phyloP scores from a whole-genome alignment of 2,888 invertebrate species.

The Dioctria rufipes region DNA sequence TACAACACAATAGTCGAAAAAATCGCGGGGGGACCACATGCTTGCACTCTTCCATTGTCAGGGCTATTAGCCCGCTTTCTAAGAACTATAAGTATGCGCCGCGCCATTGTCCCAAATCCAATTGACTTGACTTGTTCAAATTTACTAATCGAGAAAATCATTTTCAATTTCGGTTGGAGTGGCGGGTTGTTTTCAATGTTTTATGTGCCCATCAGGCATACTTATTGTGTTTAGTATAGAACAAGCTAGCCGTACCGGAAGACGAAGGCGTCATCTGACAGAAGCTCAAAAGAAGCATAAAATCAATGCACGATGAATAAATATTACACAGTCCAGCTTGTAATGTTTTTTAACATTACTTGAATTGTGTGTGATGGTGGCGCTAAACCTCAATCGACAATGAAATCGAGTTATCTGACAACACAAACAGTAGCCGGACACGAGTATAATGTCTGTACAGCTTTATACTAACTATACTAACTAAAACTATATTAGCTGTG shows the following conservation, averaged over 20 bases:
- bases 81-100: background rate
- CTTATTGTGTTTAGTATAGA: background rate
- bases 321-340: background rate
- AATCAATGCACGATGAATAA: conserved; percentile 8
- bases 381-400: conserved; percentile 40
- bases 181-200: conserved; percentile 6
- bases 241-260: conserved; percentile 42
- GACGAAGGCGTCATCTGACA: conserved; percentile 47
- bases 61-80: conserved; percentile 47
- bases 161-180: conserved; percentile 10
- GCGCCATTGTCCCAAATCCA: conserved; percentile 18
- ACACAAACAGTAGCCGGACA: background rate
- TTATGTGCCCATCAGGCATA: too few species aligned
- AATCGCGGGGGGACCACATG: conserved; percentile 3
- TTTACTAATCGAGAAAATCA: conserved; percentile 34
- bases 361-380: conserved; percentile 14
- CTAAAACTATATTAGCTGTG: too few species aligned
- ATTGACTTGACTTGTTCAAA: conserved; percentile 8
- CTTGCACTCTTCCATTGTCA: background rate
- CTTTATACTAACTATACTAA: too few species aligned
- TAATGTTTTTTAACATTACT: background rate
- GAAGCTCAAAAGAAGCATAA: background rate
- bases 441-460: too few species aligned
- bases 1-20: background rate
- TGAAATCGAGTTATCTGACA: background rate